Evolutionary conservation across 2,113 vertebrate species (phyloP), one percentile per base, ranked within the genome.

Genomic region (Saimiri boliviensis): DNA sequence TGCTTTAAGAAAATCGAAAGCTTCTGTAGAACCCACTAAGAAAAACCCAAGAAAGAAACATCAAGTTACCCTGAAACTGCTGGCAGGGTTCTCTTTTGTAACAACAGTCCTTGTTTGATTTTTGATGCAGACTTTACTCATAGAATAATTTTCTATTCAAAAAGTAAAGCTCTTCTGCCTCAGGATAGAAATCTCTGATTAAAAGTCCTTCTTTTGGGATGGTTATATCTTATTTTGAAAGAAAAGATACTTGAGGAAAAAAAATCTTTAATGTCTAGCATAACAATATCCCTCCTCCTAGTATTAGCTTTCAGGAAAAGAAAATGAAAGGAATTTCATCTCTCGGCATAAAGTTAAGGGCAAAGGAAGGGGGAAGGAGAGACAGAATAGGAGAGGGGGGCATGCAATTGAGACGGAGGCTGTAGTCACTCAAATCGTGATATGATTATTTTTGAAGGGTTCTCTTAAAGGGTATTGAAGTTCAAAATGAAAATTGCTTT

Each of bases 401-500:
- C 52, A 21, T 76, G 42, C 37, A 60, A 12, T 47, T 79, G 86
- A 82, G 84, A 92, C 0, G 0, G 80, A 88, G 60, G 8, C 87
- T 89, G 83, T 0, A 2, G 74, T 96, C 60, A 73, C 96, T 96
- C 0, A 3, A 49, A 82, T 16, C 0, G 0, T 2, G 3, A 85
- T 93, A 79, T 84, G 93, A 77, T 95, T 77, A 74, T 97, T 98
- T 97, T 95, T 95, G 91, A 97, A 97, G 94, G 56, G 10, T 95
- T 98, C 96, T 58, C 91, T 97, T 95, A 68, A 80, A 97, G 96
- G 86, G 68, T 95, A 96, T 79, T 98, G 86, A 93, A 98, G 93
- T 97, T 98, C 94, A 97, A 97, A 97, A 97, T 98, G 96, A 95
- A 98, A 98, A 98, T 97, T 97, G 96, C 96, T 98, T 98, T 97